phyloP scores from a whole-genome alignment of 2,888 invertebrate genomes.

The Polyploca ridens region DNA sequence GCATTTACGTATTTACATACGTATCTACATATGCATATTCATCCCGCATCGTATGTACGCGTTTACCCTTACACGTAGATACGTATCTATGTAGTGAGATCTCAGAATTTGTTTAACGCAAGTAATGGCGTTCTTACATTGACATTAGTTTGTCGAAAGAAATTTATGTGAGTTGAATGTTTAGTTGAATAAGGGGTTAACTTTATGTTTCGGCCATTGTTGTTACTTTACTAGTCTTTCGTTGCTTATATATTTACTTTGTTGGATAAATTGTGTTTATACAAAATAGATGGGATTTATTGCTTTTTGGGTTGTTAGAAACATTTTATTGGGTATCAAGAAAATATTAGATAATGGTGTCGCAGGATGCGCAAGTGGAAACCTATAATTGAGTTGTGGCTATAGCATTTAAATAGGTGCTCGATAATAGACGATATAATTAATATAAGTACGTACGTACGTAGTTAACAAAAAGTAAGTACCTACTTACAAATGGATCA shows the following conservation, averaged over 20 bases:
- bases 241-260: slow-evolving; percentile 48
- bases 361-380: background rate
- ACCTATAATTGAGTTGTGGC: too few relatives aligned
- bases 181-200: slow-evolving; percentile 82
- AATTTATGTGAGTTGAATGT: slow-evolving; percentile 82
- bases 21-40: slow-evolving; percentile 81
- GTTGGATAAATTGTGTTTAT: slow-evolving; percentile 54
- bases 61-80: slow-evolving; percentile 31
- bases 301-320: slow-evolving; percentile 19
- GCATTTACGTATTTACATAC: slow-evolving; percentile 83
- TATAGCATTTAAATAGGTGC: too few relatives aligned
- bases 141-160: slow-evolving; percentile 83
- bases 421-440: too few relatives aligned
- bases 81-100: slow-evolving; percentile 51
- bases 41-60: slow-evolving; percentile 59
- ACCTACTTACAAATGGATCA: too few relatives aligned
- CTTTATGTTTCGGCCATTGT: slow-evolving; percentile 68
- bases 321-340: background rate
- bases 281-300: slow-evolving; percentile 42
- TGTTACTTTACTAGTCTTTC: slow-evolving; percentile 58
- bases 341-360: background rate
- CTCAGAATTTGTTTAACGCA: slow-evolving; percentile 80
- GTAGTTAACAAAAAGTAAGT: too few relatives aligned
- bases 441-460: too few relatives aligned
- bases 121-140: slow-evolving; percentile 82